Conservation (phyloP, 2,113 vertebrate genomes). For the Grantiella picta region DNA sequence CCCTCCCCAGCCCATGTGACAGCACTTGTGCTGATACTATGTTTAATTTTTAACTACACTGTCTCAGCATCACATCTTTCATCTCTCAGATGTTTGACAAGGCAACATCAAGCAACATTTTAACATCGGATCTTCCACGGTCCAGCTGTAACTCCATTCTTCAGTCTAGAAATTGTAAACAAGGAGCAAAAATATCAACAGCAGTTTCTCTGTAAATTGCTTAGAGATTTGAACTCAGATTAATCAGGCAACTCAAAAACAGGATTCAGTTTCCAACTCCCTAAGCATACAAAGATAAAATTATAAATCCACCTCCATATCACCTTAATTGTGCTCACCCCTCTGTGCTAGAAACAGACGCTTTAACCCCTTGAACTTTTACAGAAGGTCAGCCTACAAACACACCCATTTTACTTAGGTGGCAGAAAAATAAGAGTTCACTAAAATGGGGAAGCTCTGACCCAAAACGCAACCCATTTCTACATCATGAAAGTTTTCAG, state of each 20-base stretch:
- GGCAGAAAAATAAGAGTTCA: neutral
- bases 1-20: neutral
- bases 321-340: neutral
- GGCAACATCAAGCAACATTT: neutral
- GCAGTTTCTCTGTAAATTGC: neutral
- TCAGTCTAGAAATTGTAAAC: neutral
- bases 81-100: neutral
- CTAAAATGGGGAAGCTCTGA: conserved; percentile 27
- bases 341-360: neutral
- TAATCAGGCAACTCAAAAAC: neutral
- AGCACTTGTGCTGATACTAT: neutral
- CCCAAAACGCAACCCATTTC: neutral
- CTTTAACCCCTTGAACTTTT: neutral
- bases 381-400: neutral
- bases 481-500: neutral
- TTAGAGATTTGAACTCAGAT: neutral
- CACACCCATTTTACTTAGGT: neutral
- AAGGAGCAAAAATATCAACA: neutral
- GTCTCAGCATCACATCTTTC: neutral
- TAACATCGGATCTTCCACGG: neutral
- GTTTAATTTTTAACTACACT: neutral
- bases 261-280: neutral
- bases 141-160: neutral
- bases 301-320: neutral
- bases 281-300: neutral